Conservation (phyloP, 2,113 vertebrate species). For the Balaeniceps rex region DNA sequence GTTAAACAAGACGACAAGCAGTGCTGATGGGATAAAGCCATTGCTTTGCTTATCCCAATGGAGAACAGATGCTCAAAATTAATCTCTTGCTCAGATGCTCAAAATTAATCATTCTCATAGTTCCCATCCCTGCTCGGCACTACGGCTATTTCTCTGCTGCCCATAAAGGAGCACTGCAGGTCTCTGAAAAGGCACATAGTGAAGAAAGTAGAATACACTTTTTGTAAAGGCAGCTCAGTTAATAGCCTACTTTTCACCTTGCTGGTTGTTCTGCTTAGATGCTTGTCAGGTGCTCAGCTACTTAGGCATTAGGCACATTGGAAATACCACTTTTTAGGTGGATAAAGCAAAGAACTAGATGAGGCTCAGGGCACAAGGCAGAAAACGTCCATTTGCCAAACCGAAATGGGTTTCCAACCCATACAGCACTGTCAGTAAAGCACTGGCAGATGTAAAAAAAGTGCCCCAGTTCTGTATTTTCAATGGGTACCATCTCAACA, state of each 20-base stretch:
- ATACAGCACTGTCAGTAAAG: constrained; percentile 46
- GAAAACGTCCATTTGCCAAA: constrained; percentile 59
- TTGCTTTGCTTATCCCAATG: not conserved
- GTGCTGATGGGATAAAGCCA: not conserved
- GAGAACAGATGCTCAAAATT: constrained; percentile 7
- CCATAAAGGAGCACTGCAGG: not conserved
- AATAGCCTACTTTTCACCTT: not conserved
- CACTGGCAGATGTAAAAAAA: constrained; percentile 37
- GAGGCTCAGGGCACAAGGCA: constrained; percentile 51
- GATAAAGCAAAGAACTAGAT: constrained; percentile 51
- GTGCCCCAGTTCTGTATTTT: constrained; percentile 31
- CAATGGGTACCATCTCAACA: constrained; percentile 54
- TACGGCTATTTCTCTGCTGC: not conserved
- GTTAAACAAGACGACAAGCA: not conserved
- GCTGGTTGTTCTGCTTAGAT: constrained; percentile 55
- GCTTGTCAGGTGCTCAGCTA: constrained; percentile 14
- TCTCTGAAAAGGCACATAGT: constrained; percentile 63
- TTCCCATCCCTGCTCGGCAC: not conserved
- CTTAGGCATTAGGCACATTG: not conserved
- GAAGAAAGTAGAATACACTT: not conserved
- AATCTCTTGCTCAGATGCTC: constrained; percentile 28
- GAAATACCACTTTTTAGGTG: not conserved
- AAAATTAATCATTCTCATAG: not conserved
- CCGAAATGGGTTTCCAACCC: constrained; percentile 43
- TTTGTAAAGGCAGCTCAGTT: not conserved